Evolutionary conservation across 1,140 invertebrate genomes (phyloP), one percentile per base, ranked within the genome.

Genomic region (Scaptomyza graminum): DNA sequence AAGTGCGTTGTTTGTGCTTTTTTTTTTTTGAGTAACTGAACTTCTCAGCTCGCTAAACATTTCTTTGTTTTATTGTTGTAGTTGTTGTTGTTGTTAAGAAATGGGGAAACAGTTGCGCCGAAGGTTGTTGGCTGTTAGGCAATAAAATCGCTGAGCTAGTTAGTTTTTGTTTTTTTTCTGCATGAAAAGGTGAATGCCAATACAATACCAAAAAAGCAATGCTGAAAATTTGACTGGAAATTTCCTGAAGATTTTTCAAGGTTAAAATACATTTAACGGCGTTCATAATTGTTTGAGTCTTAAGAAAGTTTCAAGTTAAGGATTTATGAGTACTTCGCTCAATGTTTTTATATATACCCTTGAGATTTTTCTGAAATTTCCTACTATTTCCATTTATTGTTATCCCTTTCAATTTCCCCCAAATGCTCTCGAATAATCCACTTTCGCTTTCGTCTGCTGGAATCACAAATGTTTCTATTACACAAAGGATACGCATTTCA

Each of bases 111-210:
- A 87, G 79, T 59, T 71, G 50, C 18, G 15, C 52, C 60, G 73
- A 84, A 84, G 81, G 81, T 73, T 77, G 43, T 15, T 34, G 34
- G 41, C 13, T 28, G 25, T 78, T 60, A 76, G 76, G 66, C 73
- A 77, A 77, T 77, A 74, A 81, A 77, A 74, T 12, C 51, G 81
- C 81, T 87, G 74, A 76, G 60, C 67, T 65, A 60, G 73, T 65
- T 15, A 41, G n/a, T n/a, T n/a, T 22, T 22, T 22, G 2, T 22
- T 22, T 22, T 3, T 50, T 49, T 74, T 76, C 65, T 62, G 31
- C 31, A 52, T 69, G 50, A 54, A 84, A 62, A 85, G 73, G 76
- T 76, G 67, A 85, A 81, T 81, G 74, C 69, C 77, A 84, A 77
- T 15, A 18, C 49, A 37, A 0, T 11, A 15, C 13, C 41, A 15